Conservation (phyloP, 1,140 invertebrate species). For the Acromyrmex heyeri region DNA sequence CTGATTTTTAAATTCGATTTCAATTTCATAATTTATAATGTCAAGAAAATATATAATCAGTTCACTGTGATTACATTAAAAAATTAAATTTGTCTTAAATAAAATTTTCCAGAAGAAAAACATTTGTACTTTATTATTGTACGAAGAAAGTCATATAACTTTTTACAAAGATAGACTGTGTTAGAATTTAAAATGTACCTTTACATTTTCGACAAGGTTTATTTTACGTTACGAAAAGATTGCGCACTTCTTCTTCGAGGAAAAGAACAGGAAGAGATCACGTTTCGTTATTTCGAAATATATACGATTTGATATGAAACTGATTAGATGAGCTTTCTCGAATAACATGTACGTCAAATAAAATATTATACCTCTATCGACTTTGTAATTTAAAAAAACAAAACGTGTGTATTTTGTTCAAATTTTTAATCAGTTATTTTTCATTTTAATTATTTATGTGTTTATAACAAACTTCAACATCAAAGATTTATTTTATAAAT, state of each 20-base stretch:
- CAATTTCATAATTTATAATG: not conserved
- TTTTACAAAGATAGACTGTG: not conserved
- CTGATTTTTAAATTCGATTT: not conserved
- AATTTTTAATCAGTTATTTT: not conserved
- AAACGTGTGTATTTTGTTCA: not conserved
- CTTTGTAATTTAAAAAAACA: conserved; percentile 40
- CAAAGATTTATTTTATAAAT: not conserved
- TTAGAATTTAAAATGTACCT: conserved; percentile 1
- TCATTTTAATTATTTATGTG: not conserved
- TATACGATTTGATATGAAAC: conserved; percentile 42
- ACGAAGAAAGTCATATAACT: not conserved
- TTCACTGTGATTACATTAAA: not conserved
- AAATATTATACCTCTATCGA: not conserved
- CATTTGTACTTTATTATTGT: not conserved
- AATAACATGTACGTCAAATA: conserved; percentile 24
- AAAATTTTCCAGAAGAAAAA: not conserved
- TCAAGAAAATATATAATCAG: not conserved
- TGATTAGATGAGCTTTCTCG: conserved; percentile 50
- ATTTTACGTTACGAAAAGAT: conserved; percentile 35
- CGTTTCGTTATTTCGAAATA: conserved; percentile 58
- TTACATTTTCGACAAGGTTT: conserved; percentile 18
- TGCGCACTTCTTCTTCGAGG: not conserved
- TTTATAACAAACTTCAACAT: not conserved
- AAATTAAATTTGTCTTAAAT: not conserved
- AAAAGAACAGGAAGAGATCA: conserved; percentile 41